Percentiles rank a stretch among this genome's conserved stretches.
Evolutionary conservation across 2,797 vertebrate genomes (phyloP).

Genomic region (Falco peregrinus): DNA sequence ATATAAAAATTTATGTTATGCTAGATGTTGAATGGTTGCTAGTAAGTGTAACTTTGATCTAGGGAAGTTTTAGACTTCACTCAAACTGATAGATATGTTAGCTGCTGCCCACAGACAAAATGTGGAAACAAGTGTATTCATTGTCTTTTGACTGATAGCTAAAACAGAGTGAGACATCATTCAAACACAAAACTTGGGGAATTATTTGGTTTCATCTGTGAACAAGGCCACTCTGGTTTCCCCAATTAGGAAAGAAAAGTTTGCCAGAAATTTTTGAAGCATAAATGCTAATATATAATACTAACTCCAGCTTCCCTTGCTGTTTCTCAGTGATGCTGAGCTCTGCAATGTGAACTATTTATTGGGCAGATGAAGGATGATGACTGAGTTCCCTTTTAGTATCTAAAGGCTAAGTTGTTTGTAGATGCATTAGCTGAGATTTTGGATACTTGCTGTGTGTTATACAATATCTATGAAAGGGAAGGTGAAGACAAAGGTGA

Average conservation of each 20-base stretch:
- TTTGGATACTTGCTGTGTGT: neutral
- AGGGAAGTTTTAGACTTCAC: neutral
- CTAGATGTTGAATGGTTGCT: neutral
- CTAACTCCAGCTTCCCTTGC: neutral
- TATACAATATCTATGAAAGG: neutral
- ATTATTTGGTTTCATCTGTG: neutral
- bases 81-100: neutral
- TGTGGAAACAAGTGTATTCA: neutral
- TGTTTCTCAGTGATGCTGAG: neutral
- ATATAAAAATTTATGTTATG: neutral
- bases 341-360: neutral
- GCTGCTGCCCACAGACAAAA: neutral
- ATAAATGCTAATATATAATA: neutral
- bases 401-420: neutral
- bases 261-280: neutral
- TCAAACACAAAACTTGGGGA: neutral
- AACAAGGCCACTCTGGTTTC: neutral
- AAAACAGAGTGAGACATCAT: neutral
- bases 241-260: neutral
- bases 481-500: neutral
- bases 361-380: neutral
- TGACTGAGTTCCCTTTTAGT: neutral
- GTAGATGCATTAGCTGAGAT: neutral
- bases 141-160: neutral
- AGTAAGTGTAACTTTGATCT: neutral